Percentiles rank a stretch among this genome's conserved stretches.
These are phyloP conservation scores for Ophonus ardosiacus DNA, from an alignment of 2,888 invertebrate genomes.

Conservation along the genomic window DNA sequence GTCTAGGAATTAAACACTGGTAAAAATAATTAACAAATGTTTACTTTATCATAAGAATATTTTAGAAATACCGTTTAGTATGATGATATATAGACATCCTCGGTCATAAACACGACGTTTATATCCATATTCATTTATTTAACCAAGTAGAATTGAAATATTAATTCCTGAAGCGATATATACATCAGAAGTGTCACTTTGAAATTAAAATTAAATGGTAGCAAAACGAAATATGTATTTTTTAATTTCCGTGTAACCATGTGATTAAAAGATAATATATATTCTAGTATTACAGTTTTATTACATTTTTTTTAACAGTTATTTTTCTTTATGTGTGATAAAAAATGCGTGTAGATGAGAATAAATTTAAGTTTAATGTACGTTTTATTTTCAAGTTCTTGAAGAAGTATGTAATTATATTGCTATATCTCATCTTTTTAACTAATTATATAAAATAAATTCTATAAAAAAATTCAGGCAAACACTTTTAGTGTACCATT, in stretches of 20 bases:
- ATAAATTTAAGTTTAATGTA: no score
- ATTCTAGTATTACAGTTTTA: no score
- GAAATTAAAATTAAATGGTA: neutral
- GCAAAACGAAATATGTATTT: neutral
- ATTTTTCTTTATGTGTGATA: no score
- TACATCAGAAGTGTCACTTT: slow-evolving; percentile 1
- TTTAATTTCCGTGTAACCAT: neutral
- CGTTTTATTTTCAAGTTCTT: no score
- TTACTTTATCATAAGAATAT: slow-evolving; percentile 36
- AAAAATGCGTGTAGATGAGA: no score
- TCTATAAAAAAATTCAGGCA: no score
- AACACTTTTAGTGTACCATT: no score
- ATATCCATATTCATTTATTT: slow-evolving; percentile 20
- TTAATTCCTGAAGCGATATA: slow-evolving; percentile 15
- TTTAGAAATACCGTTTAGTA: slow-evolving; percentile 44
- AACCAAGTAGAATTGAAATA: slow-evolving; percentile 21
- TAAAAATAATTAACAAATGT: slow-evolving; percentile 46
- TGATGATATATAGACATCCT: slow-evolving; percentile 34
- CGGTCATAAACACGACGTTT: slow-evolving; percentile 8
- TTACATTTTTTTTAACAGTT: no score
- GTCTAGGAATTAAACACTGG: slow-evolving; percentile 33
- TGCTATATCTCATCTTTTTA: no score
- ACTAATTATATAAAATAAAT: no score
- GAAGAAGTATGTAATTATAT: no score
- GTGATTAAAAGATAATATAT: neutral